phyloP scores from a whole-genome alignment of 2,888 invertebrate species.

The Drosophila robusta region DNA sequence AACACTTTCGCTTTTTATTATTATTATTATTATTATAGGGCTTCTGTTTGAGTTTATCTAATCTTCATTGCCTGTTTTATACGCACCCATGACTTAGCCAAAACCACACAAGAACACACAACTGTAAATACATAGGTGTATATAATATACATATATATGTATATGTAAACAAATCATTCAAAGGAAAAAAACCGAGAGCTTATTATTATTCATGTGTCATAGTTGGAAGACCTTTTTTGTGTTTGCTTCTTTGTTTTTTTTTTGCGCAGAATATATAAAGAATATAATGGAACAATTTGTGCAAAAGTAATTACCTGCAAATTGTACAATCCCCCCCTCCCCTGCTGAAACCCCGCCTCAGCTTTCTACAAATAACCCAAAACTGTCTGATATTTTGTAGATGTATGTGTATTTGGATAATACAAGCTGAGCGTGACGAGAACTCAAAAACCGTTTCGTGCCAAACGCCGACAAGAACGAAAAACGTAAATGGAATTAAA shows the following conservation, averaged over 20 bases:
- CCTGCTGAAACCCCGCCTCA: background rate
- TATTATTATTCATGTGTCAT: conserved; percentile 40
- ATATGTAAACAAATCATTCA: conserved; percentile 9
- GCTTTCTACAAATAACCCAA: conserved; percentile 10
- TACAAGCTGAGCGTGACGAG: conserved; percentile 46
- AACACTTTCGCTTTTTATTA: conserved; percentile 25
- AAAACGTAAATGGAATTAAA: conserved; percentile 23
- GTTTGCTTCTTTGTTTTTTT: conserved; percentile 29
- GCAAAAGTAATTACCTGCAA: conserved; percentile 25
- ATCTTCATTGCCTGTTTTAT: conserved; percentile 14
- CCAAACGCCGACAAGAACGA: conserved; percentile 46
- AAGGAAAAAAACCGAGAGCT: conserved; percentile 8
- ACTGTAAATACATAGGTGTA: background rate
- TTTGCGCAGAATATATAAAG: conserved; percentile 45
- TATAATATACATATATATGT: background rate
- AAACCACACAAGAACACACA: conserved; percentile 6
- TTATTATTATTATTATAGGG: background rate
- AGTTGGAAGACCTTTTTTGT: conserved; percentile 37
- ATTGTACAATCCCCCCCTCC: background rate
- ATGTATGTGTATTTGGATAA: conserved; percentile 11
- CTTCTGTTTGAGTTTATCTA: conserved; percentile 16
- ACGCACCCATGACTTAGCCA: background rate
- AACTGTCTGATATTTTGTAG: conserved; percentile 5
- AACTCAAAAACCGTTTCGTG: conserved; percentile 38
- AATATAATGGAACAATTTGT: conserved; percentile 43